Conservation (phyloP, 2,888 invertebrate genomes). For the Bellardia bayeri region DNA sequence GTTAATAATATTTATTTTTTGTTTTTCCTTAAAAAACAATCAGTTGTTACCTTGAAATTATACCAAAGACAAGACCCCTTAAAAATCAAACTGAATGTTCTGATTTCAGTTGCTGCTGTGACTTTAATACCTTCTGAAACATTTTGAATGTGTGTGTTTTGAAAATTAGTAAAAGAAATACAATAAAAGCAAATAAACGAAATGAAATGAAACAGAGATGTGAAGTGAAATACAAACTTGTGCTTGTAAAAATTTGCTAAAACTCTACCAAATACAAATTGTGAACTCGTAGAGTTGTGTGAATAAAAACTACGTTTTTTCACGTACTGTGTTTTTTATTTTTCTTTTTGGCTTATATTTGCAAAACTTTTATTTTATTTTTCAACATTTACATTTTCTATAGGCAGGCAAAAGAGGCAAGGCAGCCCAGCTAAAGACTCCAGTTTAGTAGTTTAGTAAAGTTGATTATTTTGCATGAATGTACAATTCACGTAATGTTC, state of each 20-base stretch:
- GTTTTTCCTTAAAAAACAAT: not conserved
- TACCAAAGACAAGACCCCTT: not conserved
- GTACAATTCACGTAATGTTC: slow-evolving; percentile 60
- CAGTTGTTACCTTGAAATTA: slow-evolving; percentile 18
- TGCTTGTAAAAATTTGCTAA: slow-evolving; percentile 26
- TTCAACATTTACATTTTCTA: slow-evolving; percentile 48
- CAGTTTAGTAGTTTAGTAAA: slow-evolving; percentile 56
- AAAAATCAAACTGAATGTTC: slow-evolving; percentile 18
- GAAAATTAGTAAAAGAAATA: not conserved
- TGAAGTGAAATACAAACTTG: slow-evolving; percentile 23
- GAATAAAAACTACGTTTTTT: slow-evolving; percentile 44
- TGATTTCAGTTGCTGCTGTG: slow-evolving; percentile 6
- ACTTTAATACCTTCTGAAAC: slow-evolving; percentile 19
- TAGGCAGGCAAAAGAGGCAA: not conserved
- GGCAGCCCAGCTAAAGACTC: slow-evolving; percentile 52
- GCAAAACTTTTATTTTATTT: slow-evolving; percentile 36
- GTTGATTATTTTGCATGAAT: slow-evolving; percentile 68
- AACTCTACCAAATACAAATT: slow-evolving; percentile 33
- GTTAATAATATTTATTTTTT: slow-evolving; percentile 20
- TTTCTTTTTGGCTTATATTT: not conserved
- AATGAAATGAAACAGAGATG: not conserved
- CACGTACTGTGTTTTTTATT: slow-evolving; percentile 33
- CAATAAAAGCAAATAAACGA: not conserved
- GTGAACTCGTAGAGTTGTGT: slow-evolving; percentile 26
- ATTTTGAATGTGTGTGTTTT: slow-evolving; percentile 21